Conservation (phyloP, 2,797 vertebrate species). For the Sebastes minor region DNA sequence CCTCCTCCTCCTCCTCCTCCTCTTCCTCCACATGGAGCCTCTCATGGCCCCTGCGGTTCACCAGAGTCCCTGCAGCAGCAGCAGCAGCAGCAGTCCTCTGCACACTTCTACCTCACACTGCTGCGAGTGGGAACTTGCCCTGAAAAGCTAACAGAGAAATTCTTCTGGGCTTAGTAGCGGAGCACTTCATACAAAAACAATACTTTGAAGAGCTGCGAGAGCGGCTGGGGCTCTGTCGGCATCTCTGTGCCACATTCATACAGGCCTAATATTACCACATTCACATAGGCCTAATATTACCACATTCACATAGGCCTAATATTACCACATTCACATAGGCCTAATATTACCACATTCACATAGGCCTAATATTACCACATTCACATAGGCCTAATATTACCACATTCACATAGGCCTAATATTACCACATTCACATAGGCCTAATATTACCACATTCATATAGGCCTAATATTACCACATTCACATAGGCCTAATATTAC, state of each 20-base stretch:
- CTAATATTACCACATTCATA: too few species aligned
- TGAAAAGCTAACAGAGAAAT: conserved; percentile 79
- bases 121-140: conserved; percentile 84
- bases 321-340: too few species aligned
- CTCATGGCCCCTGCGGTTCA: conserved; percentile 70
- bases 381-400: too few species aligned
- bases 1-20: too few species aligned
- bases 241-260: neutral
- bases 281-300: too few species aligned
- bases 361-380: too few species aligned
- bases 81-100: conserved; percentile 17
- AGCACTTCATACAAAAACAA: conserved; percentile 58
- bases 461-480: too few species aligned
- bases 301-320: too few species aligned
- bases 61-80: conserved; percentile 50
- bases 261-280: neutral
- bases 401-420: too few species aligned
- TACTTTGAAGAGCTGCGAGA: conserved; percentile 54
- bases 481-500: too few species aligned
- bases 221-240: conserved; percentile 23
- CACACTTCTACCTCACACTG: conserved; percentile 54
- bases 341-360: too few species aligned
- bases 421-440: too few species aligned
- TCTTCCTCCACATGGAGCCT: conserved; percentile 34
- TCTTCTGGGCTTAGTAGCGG: conserved; percentile 75